A percentile compares a stretch with the other conserved stretches of the same genome.
Evolutionary conservation across 2,113 vertebrate genomes (phyloP).

Genomic region (Sula dactylatra): DNA sequence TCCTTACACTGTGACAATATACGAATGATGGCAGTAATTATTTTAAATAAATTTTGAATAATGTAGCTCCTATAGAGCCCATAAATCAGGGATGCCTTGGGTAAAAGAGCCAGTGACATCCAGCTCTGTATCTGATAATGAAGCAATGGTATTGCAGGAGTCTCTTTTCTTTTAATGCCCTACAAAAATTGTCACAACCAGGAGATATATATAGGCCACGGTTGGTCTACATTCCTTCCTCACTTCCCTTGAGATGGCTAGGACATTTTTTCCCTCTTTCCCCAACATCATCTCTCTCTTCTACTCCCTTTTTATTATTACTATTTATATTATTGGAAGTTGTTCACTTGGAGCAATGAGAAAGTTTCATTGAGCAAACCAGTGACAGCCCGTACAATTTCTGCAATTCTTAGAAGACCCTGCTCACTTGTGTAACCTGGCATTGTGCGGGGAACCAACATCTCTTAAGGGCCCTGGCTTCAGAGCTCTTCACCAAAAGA

Average conservation of each 20-base stretch:
- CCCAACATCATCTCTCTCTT: neutral
- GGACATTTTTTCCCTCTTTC: neutral
- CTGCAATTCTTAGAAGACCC: neutral
- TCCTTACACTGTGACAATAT: slow-evolving; percentile 29
- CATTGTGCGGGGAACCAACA: neutral
- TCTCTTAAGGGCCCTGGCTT: neutral
- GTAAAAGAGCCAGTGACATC: neutral
- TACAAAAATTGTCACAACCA: neutral
- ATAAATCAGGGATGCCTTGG: neutral
- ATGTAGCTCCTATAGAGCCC: neutral
- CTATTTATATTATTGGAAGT: neutral
- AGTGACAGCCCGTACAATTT: neutral
- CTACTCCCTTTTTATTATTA: neutral
- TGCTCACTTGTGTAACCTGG: neutral
- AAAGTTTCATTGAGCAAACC: neutral
- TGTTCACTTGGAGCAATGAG: neutral
- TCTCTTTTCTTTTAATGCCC: neutral
- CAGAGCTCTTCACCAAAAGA: neutral
- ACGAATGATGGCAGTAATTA: neutral
- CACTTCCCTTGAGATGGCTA: neutral
- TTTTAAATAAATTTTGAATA: slow-evolving; percentile 17
- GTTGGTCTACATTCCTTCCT: neutral
- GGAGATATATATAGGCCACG: neutral
- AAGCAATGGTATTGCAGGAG: neutral
- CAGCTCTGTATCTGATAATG: neutral